These are phyloP conservation scores for Portevinia maculata DNA, from an alignment of 2,888 invertebrate species.

Conservation along the genomic window DNA sequence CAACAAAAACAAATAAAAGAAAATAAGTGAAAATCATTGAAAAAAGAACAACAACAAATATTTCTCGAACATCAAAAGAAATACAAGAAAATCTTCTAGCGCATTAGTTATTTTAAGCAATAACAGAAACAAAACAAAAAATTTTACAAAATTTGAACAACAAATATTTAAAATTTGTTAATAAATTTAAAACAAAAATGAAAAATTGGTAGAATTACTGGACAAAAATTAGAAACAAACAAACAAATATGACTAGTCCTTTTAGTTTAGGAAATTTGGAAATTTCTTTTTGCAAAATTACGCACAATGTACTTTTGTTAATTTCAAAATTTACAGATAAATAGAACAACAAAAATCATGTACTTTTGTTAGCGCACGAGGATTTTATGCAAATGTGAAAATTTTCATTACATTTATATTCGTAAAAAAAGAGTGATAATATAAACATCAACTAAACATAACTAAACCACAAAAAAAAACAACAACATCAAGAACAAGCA, in stretches of 20 bases:
- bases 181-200: slow-evolving; percentile 50
- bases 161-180: slow-evolving; percentile 53
- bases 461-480: slow-evolving; percentile 16
- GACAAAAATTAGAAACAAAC: slow-evolving; percentile 2
- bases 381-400: slow-evolving; percentile 59
- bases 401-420: slow-evolving; percentile 19
- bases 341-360: slow-evolving; percentile 19
- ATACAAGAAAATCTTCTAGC: slow-evolving; percentile 76
- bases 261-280: slow-evolving; percentile 1
- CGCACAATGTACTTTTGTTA: slow-evolving; percentile 49
- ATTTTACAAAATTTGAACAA: slow-evolving; percentile 51
- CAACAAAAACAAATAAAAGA: slow-evolving; percentile 69
- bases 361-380: slow-evolving; percentile 73
- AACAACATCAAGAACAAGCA: slow-evolving; percentile 67
- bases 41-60: slow-evolving; percentile 28
- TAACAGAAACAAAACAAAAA: slow-evolving; percentile 54
- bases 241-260: too few species aligned
- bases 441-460: slow-evolving; percentile 63
- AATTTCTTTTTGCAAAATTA: slow-evolving; percentile 15
- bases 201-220: slow-evolving; percentile 6
- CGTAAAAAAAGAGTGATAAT: slow-evolving; percentile 56
- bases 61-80: slow-evolving; percentile 54
- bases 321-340: slow-evolving; percentile 24
- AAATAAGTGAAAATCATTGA: slow-evolving; percentile 75
- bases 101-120: slow-evolving; percentile 71